Conservation (phyloP, 2,797 vertebrate species). For the Tauraco hartlaubi region DNA sequence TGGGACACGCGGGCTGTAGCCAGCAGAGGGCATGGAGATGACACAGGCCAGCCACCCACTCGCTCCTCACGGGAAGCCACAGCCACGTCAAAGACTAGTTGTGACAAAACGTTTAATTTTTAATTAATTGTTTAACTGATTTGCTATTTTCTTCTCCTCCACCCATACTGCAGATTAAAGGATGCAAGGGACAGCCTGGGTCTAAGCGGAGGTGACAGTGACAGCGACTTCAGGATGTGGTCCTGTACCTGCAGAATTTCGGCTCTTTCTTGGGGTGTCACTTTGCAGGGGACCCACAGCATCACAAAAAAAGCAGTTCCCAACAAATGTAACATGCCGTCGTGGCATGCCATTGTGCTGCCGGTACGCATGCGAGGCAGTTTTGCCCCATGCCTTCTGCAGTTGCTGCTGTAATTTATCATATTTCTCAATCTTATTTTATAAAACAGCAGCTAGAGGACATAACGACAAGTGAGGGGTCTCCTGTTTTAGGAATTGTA, state of each 20-base stretch:
- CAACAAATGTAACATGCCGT: fast-evolving
- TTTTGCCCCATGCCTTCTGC: background rate
- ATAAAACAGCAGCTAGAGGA: background rate
- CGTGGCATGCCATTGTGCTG: fast-evolving
- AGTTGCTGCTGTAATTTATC: background rate
- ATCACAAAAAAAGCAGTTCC: background rate
- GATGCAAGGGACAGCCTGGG: background rate
- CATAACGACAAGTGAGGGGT: background rate
- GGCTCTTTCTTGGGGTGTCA: background rate
- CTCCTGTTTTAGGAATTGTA: background rate
- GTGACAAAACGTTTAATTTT: background rate
- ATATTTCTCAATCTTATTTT: background rate
- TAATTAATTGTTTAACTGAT: background rate
- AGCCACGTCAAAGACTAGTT: background rate
- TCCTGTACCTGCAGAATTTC: background rate
- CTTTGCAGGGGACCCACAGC: background rate
- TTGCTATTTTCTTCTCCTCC: background rate
- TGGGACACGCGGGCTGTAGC: conserved; percentile 49
- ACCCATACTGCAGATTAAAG: background rate
- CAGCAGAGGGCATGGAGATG: conserved; percentile 73
- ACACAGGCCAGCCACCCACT: conserved; percentile 17
- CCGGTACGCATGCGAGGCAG: fast-evolving
- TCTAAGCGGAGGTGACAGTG: background rate
- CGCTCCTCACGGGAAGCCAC: background rate
- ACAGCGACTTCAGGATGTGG: background rate